A percentile compares a stretch with the other conserved stretches of the same genome.
These are phyloP conservation scores for Salvator merianae DNA, from an alignment of 2,113 vertebrate species.

Conservation along the genomic window DNA sequence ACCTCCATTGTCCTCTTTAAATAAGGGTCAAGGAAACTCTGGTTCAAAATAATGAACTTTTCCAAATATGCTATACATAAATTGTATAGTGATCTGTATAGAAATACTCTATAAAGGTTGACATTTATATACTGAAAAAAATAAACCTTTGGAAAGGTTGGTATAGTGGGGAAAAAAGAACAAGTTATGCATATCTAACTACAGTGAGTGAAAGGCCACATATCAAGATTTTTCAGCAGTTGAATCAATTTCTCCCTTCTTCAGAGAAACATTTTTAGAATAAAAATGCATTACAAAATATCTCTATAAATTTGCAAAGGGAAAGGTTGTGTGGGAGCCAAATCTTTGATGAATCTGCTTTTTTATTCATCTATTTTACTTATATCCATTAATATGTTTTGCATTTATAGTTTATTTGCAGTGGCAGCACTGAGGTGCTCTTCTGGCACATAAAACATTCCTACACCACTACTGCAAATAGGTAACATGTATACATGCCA, in stretches of 20 bases:
- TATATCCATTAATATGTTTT: too few species aligned
- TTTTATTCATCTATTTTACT: too few species aligned
- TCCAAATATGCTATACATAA: background rate
- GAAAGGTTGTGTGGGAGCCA: too few species aligned
- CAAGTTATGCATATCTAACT: background rate
- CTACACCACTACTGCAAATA: too few species aligned
- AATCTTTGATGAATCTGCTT: too few species aligned
- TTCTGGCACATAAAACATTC: too few species aligned
- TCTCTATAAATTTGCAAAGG: background rate
- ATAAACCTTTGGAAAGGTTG: background rate
- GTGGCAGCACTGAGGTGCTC: too few species aligned
- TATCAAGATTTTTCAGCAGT: background rate
- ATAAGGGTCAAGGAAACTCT: too few species aligned
- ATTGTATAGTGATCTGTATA: conserved; percentile 15
- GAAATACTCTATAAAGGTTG: background rate
- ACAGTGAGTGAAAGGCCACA: background rate
- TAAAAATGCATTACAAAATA: background rate
- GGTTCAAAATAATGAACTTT: too few species aligned
- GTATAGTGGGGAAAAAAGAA: background rate
- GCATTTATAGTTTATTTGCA: too few species aligned
- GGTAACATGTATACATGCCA: too few species aligned
- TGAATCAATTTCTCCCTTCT: background rate
- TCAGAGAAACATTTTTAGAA: background rate
- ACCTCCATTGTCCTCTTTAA: too few species aligned
- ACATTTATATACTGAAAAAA: background rate